Evolutionary conservation across 2,888 invertebrate species (phyloP).

Genomic region (Netelia melanura): DNA sequence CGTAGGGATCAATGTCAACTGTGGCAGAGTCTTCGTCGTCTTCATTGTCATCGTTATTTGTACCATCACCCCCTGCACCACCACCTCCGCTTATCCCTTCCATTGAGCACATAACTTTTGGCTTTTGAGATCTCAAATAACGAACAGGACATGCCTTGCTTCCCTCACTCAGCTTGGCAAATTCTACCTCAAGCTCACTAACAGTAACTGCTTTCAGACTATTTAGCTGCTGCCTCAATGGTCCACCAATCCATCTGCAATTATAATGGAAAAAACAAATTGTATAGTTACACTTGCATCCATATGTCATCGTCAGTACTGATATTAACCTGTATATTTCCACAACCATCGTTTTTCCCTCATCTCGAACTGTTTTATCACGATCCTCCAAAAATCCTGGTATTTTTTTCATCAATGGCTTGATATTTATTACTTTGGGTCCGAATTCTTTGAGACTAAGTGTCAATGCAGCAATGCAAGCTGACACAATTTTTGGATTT

Average conservation of each 20-base stretch:
- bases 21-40: conserved; percentile 87
- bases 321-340: conserved; percentile 92
- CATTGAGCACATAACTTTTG: conserved; percentile 87
- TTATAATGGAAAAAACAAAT: conserved; percentile 6
- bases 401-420: conserved; percentile 95
- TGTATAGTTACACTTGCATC: conserved; percentile 85
- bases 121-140: conserved; percentile 93
- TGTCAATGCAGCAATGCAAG: conserved; percentile 91
- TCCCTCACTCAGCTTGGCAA: conserved; percentile 88
- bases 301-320: conserved; percentile 87
- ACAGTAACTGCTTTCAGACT: conserved; percentile 95
- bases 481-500: conserved; percentile 97
- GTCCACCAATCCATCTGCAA: conserved; percentile 92
- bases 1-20: conserved; percentile 94
- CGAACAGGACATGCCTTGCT: conserved; percentile 90
- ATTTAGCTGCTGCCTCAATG: conserved; percentile 93
- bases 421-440: conserved; percentile 94
- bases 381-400: conserved; percentile 94
- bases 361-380: conserved; percentile 96
- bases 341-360: conserved; percentile 95
- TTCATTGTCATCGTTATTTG: conserved; percentile 84
- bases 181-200: conserved; percentile 95
- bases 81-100: conserved; percentile 86
- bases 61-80: conserved; percentile 85
- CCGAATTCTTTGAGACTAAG: conserved; percentile 95